Conservation (phyloP, 2,888 invertebrate genomes). For the Halictus ligatus region DNA sequence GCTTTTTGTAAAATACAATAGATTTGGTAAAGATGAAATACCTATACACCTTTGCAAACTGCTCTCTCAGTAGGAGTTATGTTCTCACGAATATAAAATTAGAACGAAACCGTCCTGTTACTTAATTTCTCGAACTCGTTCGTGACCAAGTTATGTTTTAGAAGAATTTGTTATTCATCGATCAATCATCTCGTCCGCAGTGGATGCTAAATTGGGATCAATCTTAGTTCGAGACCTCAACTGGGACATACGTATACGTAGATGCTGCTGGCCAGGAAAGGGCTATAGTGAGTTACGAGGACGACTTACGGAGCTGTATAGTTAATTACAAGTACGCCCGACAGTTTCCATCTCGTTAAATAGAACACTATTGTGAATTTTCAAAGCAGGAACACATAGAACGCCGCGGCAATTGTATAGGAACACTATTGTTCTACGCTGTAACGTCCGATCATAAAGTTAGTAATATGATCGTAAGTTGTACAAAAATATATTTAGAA, state of each 20-base stretch:
- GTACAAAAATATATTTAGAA: not conserved
- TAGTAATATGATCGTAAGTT: not conserved
- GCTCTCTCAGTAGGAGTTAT: not conserved
- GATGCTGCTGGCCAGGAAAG: not conserved
- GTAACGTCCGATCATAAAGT: not conserved
- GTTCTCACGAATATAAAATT: not conserved
- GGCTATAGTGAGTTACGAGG: not conserved
- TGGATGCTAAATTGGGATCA: conserved; percentile 9
- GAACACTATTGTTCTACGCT: not conserved
- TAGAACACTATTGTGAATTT: not conserved
- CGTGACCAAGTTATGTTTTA: not conserved
- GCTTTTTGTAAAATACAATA: too few species aligned
- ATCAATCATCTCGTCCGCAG: not conserved
- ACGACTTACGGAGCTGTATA: not conserved
- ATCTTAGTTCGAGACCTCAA: conserved; percentile 5
- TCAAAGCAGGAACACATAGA: conserved; percentile 2
- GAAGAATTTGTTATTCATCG: not conserved
- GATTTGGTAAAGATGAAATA: not conserved
- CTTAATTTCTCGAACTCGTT: not conserved
- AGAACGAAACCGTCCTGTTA: not conserved
- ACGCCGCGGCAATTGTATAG: not conserved
- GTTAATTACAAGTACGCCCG: not conserved
- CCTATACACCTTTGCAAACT: not conserved
- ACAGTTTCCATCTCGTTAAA: not conserved
- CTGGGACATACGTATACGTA: not conserved